A percentile compares a stretch with the other conserved stretches of the same genome.
Evolutionary conservation across 2,797 vertebrate species (phyloP).

Genomic region (Meriones psammophilus): DNA sequence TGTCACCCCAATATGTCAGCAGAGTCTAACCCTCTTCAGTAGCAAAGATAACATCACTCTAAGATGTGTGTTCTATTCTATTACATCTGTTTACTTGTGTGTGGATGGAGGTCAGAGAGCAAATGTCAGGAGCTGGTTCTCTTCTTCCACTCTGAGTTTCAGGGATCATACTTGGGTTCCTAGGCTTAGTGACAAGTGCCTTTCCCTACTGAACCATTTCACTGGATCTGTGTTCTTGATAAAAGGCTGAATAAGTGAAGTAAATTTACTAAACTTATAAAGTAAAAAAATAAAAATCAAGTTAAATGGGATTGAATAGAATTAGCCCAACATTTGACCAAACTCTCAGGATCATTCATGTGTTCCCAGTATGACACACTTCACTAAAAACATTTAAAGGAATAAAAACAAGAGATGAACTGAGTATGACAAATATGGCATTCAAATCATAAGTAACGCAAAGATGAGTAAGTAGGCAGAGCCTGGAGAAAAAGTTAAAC

Average conservation of each 20-base stretch:
- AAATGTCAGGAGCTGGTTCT: not conserved
- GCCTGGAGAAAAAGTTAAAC: not conserved
- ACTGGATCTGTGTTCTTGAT: not conserved
- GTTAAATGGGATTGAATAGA: not conserved
- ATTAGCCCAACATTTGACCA: not conserved
- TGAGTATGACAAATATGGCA: not conserved
- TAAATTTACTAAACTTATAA: conserved; percentile 56
- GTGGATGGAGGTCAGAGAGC: not conserved
- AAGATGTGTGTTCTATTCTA: not conserved
- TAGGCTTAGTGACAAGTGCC: not conserved
- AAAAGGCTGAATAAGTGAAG: not conserved
- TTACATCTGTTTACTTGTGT: not conserved
- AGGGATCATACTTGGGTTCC: not conserved
- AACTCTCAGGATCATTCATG: conserved; percentile 12
- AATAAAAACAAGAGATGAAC: conserved; percentile 2
- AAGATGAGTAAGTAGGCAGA: not conserved
- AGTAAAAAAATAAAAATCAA: conserved; percentile 49
- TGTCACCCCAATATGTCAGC: not conserved
- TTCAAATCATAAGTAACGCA: conserved; percentile 6
- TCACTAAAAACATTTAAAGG: conserved; percentile 15
- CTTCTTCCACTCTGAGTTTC: not conserved
- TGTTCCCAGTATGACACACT: not conserved
- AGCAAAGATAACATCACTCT: not conserved
- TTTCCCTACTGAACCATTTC: not conserved
- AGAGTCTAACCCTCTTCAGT: conserved; percentile 29